A percentile compares a stretch with the other conserved stretches of the same genome.
Evolutionary conservation across 2,797 vertebrate species (phyloP).

Genomic region (Syngnathus rostellatus): DNA sequence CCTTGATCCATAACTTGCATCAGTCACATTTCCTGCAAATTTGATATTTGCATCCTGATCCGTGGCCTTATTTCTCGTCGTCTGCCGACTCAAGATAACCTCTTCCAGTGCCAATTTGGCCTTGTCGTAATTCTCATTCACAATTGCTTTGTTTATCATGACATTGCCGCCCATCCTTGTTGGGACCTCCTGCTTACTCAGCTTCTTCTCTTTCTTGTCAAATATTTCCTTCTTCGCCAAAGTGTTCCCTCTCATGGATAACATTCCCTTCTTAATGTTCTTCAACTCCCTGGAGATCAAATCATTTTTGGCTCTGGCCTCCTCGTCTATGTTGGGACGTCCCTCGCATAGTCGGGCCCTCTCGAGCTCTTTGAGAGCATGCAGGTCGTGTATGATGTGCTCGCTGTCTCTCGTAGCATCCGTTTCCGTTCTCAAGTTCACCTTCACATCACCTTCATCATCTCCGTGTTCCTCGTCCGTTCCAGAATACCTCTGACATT

Average conservation of each 20-base stretch:
- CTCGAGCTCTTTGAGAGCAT: constrained; percentile 53
- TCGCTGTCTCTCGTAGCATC: constrained; percentile 36
- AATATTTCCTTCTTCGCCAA: constrained; percentile 57
- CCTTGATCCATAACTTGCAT: constrained; percentile 21
- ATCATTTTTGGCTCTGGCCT: constrained; percentile 48
- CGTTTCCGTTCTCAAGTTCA: constrained; percentile 8
- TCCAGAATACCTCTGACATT: constrained; percentile 58
- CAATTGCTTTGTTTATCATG: constrained; percentile 50
- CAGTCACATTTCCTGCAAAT: constrained; percentile 4
- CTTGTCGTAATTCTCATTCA: constrained; percentile 66
- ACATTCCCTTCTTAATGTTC: constrained; percentile 56
- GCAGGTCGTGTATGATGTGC: constrained; percentile 53
- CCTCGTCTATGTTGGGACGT: constrained; percentile 36
- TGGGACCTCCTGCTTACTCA: constrained; percentile 27
- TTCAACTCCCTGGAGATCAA: constrained; percentile 57
- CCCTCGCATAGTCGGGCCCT: constrained; percentile 39
- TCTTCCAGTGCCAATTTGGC: constrained; percentile 70
- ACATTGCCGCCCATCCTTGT: constrained; percentile 43
- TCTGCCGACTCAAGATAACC: constrained; percentile 62
- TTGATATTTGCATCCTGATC: constrained; percentile 20
- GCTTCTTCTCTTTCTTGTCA: constrained; percentile 46
- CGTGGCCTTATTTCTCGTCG: constrained; percentile 31
- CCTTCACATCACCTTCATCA: constrained; percentile 27
- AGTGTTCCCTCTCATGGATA: constrained; percentile 66
- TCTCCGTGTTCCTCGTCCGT: constrained; percentile 33